Evolutionary conservation across 2,888 invertebrate genomes (phyloP).

Genomic region (Isoperla grammatica): DNA sequence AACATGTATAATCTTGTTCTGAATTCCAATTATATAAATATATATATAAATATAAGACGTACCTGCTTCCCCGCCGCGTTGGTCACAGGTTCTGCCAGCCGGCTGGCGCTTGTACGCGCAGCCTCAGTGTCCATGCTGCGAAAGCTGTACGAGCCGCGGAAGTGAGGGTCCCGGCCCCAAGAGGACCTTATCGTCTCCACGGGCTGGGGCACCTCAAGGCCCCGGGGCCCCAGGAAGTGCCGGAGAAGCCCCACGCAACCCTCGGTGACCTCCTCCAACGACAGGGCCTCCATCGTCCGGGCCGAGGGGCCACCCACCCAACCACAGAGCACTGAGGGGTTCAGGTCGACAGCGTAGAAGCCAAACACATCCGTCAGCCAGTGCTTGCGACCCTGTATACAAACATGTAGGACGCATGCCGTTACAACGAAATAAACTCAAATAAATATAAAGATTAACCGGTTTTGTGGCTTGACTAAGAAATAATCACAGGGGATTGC

Average conservation of each 20-base stretch:
- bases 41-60: too few species aligned
- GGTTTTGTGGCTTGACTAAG: too few species aligned
- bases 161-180: slow-evolving; percentile 64
- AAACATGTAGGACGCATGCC: too few species aligned
- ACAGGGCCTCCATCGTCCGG: slow-evolving; percentile 54
- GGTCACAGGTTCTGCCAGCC: slow-evolving; percentile 54
- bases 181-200: slow-evolving; percentile 51
- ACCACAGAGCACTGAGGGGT: slow-evolving; percentile 58
- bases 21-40: too few species aligned
- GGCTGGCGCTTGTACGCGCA: slow-evolving; percentile 47
- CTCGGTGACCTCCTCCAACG: slow-evolving; percentile 50
- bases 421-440: too few species aligned
- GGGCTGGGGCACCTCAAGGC: slow-evolving; percentile 49
- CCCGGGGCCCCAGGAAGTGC: slow-evolving; percentile 47
- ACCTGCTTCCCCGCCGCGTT: slow-evolving; percentile 44
- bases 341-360: slow-evolving; percentile 59
- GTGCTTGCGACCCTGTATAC: slow-evolving; percentile 37
- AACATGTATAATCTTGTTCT: too few species aligned
- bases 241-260: slow-evolving; percentile 50
- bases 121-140: slow-evolving; percentile 50
- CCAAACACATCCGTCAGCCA: slow-evolving; percentile 64
- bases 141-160: slow-evolving; percentile 66
- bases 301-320: slow-evolving; percentile 65
- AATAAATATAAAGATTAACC: too few species aligned
- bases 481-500: too few species aligned